A percentile compares a stretch with the other conserved stretches of the same genome.
phyloP scores from a whole-genome alignment of 2,888 invertebrate species.

The Gymnosoma rotundatum region DNA sequence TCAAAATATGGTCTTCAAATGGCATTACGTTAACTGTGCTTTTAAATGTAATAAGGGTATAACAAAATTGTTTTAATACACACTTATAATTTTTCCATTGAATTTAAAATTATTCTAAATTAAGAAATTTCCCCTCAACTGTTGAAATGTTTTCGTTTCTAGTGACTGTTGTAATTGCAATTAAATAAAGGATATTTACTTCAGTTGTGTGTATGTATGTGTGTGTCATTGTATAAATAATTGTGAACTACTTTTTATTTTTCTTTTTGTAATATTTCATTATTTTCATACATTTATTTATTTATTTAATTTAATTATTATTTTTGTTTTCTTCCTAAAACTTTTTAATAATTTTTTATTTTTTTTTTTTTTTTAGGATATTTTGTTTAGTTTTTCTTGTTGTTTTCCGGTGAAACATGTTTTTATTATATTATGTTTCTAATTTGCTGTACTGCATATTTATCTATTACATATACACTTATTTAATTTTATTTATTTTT shows the following conservation, averaged over 20 bases:
- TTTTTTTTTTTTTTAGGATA: constrained; percentile 19
- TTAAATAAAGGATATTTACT: constrained; percentile 32
- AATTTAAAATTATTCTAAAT: not conserved
- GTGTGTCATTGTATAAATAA: not conserved
- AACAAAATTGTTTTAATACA: no score
- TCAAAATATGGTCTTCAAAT: no score
- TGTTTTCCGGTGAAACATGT: constrained; percentile 33
- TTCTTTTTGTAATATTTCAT: constrained; percentile 39
- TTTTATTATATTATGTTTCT: constrained; percentile 25
- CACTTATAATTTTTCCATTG: no score
- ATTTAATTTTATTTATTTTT: constrained; percentile 5
- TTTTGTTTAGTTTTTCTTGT: constrained; percentile 19
- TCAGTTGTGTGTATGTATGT: constrained; percentile 10
- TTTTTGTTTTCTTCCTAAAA: constrained; percentile 12
- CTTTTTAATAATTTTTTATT: not conserved
- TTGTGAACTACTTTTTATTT: constrained; percentile 13
- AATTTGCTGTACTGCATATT: constrained; percentile 50
- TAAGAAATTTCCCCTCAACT: constrained; percentile 2
- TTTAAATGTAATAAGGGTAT: no score
- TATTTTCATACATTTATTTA: constrained; percentile 1
- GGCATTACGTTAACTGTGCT: no score
- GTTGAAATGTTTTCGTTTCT: not conserved
- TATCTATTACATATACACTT: constrained; percentile 56
- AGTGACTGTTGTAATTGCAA: constrained; percentile 27
- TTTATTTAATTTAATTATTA: not conserved